phyloP scores from a whole-genome alignment of 2,113 vertebrate genomes.

The Zosterops lateralis region DNA sequence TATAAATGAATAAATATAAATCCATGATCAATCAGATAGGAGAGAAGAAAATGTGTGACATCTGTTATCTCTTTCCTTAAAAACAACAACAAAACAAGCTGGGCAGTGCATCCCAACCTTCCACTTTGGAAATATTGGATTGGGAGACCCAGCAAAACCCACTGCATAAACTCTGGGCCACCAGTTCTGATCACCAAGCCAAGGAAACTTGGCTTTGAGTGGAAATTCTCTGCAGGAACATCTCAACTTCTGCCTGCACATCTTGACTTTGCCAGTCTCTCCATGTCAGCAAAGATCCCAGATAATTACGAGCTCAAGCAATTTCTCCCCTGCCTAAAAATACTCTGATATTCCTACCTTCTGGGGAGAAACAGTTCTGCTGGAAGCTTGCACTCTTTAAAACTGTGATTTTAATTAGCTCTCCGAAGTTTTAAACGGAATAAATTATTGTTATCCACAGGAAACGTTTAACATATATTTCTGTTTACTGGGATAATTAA shows the following conservation, averaged over 20 bases:
- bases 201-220: background rate
- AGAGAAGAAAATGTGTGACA: background rate
- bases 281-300: background rate
- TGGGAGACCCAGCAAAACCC: background rate
- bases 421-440: background rate
- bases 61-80: background rate
- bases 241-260: background rate
- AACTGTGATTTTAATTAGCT: background rate
- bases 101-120: background rate
- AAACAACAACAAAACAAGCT: background rate
- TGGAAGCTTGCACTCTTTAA: background rate
- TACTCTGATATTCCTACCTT: background rate
- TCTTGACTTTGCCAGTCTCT: background rate
- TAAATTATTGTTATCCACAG: slow-evolving; percentile 10
- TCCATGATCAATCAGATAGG: background rate
- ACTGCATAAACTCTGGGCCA: background rate
- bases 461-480: background rate
- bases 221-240: background rate
- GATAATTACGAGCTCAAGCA: background rate
- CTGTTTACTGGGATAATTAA: background rate
- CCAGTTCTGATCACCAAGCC: background rate
- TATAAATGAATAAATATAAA: background rate
- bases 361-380: background rate
- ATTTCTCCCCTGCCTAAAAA: background rate
- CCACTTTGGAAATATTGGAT: background rate